Evolutionary conservation across 2,797 vertebrate species (phyloP).

Genomic region (Enteromius mattozi): DNA sequence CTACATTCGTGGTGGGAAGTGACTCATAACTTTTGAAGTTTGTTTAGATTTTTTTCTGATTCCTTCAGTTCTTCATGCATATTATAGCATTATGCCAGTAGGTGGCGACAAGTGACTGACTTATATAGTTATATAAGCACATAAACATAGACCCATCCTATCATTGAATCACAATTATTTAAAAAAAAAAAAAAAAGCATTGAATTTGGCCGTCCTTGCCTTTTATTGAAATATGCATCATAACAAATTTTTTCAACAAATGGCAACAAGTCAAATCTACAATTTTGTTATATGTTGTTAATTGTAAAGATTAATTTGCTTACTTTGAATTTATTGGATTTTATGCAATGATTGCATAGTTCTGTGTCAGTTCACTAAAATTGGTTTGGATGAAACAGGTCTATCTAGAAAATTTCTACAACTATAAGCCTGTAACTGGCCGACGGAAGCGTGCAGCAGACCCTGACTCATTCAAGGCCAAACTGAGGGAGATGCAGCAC

Average conservation of each 20-base stretch:
- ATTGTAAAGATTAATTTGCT: background rate
- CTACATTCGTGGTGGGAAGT: too few relatives aligned
- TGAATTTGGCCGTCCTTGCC: background rate
- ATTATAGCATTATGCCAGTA: background rate
- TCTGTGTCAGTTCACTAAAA: background rate
- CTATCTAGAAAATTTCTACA: conserved; percentile 70
- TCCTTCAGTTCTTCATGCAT: background rate
- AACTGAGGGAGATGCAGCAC: conserved; percentile 68
- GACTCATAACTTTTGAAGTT: background rate
- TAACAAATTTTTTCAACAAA: background rate
- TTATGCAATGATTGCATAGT: background rate
- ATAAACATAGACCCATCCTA: background rate
- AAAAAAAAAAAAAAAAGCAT: background rate
- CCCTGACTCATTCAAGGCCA: conserved; percentile 40
- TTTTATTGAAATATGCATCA: background rate
- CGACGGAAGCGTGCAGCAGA: conserved; percentile 56
- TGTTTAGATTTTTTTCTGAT: background rate
- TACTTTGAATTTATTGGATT: background rate
- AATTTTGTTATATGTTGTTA: background rate
- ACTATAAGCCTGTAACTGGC: conserved; percentile 52
- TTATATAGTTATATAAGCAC: background rate
- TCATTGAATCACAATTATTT: background rate
- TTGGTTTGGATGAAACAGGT: conserved; percentile 52
- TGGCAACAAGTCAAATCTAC: background rate
- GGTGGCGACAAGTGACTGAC: background rate